phyloP scores from a whole-genome alignment of 2,888 invertebrate genomes.

The Eutolmus rufibarbis region DNA sequence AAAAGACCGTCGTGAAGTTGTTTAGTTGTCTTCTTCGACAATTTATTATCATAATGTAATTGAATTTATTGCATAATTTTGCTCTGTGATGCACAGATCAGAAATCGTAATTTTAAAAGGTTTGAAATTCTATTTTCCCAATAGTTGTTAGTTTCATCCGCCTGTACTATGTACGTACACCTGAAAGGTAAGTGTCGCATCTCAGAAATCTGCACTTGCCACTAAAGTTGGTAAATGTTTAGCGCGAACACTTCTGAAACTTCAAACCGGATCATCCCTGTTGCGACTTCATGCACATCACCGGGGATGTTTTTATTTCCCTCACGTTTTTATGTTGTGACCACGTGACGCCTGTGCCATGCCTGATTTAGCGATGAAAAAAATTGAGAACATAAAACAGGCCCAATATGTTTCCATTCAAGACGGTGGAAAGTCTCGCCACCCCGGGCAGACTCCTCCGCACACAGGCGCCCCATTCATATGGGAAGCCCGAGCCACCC shows the following conservation, averaged over 20 bases:
- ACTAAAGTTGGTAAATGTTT: not conserved
- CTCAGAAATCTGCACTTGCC: not conserved
- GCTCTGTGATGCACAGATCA: too few relatives aligned
- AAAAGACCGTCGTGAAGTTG: too few relatives aligned
- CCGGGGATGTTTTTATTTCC: slow-evolving; percentile 51
- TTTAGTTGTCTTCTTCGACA: too few relatives aligned
- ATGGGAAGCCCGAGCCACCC: not conserved
- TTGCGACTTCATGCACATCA: slow-evolving; percentile 22
- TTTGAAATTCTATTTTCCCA: not conserved
- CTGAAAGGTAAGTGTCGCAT: not conserved
- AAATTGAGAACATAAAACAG: slow-evolving; percentile 48
- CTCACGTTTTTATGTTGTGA: slow-evolving; percentile 63
- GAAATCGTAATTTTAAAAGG: too few relatives aligned
- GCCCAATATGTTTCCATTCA: slow-evolving; percentile 49
- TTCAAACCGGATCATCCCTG: not conserved
- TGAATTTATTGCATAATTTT: too few relatives aligned
- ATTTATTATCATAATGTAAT: too few relatives aligned
- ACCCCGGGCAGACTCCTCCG: not conserved
- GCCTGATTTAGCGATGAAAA: slow-evolving; percentile 49
- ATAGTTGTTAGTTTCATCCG: not conserved
- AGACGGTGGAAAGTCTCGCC: slow-evolving; percentile 30
- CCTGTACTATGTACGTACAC: not conserved
- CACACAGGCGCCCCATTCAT: not conserved
- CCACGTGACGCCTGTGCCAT: slow-evolving; percentile 60
- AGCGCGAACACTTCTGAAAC: not conserved